Percentiles rank a stretch among this genome's conserved stretches.
phyloP scores from a whole-genome alignment of 2,888 invertebrate genomes.

The Tipula confusa region DNA sequence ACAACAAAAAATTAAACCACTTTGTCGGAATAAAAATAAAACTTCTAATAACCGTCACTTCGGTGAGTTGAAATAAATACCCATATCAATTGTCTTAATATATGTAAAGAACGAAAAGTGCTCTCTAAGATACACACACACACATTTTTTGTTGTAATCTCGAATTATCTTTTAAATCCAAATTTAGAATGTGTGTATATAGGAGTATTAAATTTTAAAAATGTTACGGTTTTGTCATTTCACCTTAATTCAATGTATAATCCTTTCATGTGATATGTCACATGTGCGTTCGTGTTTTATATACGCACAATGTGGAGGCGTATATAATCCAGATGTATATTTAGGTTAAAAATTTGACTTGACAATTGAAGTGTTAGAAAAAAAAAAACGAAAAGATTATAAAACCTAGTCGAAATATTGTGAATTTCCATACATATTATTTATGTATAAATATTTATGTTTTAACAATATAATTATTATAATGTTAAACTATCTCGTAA shows the following conservation, averaged over 20 bases:
- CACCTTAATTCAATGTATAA: background rate
- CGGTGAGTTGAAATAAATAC: background rate
- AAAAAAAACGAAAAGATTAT: too few relatives aligned
- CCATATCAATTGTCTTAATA: background rate
- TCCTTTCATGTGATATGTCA: background rate
- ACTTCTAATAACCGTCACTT: background rate
- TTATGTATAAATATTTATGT: background rate
- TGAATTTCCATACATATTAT: background rate
- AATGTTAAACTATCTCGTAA: background rate
- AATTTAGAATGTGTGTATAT: background rate
- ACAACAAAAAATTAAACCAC: background rate
- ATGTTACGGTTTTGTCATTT: background rate
- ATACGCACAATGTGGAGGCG: background rate
- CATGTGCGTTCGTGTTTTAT: background rate
- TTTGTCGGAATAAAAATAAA: background rate
- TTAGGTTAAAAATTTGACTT: background rate
- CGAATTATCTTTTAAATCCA: conserved; percentile 12
- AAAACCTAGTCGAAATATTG: too few relatives aligned
- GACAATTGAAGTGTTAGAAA: background rate
- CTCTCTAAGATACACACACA: too few relatives aligned
- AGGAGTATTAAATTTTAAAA: background rate
- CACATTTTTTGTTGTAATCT: background rate
- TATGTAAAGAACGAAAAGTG: too few relatives aligned
- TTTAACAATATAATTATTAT: background rate
- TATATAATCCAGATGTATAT: background rate